phyloP scores from a whole-genome alignment of 92 coral and sea anemone species.

The Metridium senile region DNA sequence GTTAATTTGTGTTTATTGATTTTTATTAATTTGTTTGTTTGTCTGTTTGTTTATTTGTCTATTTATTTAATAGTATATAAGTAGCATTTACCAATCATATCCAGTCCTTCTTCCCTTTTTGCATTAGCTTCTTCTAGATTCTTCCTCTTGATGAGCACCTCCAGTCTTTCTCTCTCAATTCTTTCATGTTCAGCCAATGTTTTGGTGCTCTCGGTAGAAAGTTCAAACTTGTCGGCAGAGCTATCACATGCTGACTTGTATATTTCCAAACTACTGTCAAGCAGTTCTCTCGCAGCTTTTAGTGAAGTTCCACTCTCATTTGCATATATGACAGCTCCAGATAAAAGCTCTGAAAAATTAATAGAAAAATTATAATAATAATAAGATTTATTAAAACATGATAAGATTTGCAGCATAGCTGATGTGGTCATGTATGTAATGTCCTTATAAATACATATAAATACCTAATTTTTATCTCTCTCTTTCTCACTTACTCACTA shows the following conservation, averaged over 20 bases:
- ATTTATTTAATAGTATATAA: too few relatives aligned
- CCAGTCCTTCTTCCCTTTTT: constrained; percentile 61
- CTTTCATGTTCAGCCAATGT: constrained; percentile 75
- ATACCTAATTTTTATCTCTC: too few relatives aligned
- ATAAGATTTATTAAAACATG: neutral
- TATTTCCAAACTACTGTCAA: constrained; percentile 58
- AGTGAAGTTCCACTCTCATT: constrained; percentile 67
- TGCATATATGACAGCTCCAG: constrained; percentile 66
- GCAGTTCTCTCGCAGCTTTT: constrained; percentile 70
- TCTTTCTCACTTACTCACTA: too few relatives aligned
- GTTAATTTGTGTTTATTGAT: too few relatives aligned
- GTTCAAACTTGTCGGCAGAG: constrained; percentile 80
- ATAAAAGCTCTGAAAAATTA: constrained; percentile 47
- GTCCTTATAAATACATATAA: too few relatives aligned
- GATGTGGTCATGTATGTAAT: too few relatives aligned
- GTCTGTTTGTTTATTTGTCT: too few relatives aligned
- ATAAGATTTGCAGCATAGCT: too few relatives aligned
- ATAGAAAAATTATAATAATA: neutral
- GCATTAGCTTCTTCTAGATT: constrained; percentile 66
- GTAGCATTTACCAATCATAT: constrained; percentile 58
- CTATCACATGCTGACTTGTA: constrained; percentile 67
- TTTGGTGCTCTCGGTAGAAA: constrained; percentile 55
- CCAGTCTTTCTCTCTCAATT: constrained; percentile 78
- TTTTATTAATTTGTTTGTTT: too few relatives aligned
- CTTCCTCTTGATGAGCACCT: constrained; percentile 59